Conservation (phyloP, 1,140 invertebrate species). For the Bombus affinis region DNA sequence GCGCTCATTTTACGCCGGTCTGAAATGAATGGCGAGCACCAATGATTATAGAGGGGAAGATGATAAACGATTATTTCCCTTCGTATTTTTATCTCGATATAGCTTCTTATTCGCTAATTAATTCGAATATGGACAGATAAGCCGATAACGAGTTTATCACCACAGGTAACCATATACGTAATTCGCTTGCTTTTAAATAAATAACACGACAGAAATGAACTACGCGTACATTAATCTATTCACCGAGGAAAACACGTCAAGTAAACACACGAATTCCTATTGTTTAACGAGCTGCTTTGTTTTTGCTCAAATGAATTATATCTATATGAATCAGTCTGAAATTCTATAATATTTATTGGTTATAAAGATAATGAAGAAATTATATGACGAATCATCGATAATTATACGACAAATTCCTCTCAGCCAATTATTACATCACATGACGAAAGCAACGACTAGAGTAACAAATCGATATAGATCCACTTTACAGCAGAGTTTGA, state of each 20-base stretch:
- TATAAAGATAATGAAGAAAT: neutral
- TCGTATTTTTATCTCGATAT: neutral
- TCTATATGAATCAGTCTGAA: neutral
- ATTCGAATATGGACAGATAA: neutral
- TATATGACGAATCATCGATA: neutral
- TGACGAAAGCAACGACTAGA: neutral
- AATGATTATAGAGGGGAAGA: neutral
- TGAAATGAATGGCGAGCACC: neutral
- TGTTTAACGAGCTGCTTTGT: neutral
- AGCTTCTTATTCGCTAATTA: neutral
- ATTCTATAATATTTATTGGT: neutral
- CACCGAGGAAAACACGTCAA: too few species aligned
- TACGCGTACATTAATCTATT: neutral
- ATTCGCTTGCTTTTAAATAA: neutral
- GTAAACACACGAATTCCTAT: neutral
- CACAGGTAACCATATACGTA: neutral
- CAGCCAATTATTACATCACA: neutral
- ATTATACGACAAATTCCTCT: neutral
- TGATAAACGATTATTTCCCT: neutral
- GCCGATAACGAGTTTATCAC: neutral
- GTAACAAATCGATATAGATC: neutral
- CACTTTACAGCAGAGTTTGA: neutral
- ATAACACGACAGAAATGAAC: too few species aligned
- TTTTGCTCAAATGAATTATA: neutral
- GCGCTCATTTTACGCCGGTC: slow-evolving; percentile 3